These are phyloP conservation scores for Panthera leo DNA, from an alignment of 2,113 vertebrate species.

Conservation along the genomic window DNA sequence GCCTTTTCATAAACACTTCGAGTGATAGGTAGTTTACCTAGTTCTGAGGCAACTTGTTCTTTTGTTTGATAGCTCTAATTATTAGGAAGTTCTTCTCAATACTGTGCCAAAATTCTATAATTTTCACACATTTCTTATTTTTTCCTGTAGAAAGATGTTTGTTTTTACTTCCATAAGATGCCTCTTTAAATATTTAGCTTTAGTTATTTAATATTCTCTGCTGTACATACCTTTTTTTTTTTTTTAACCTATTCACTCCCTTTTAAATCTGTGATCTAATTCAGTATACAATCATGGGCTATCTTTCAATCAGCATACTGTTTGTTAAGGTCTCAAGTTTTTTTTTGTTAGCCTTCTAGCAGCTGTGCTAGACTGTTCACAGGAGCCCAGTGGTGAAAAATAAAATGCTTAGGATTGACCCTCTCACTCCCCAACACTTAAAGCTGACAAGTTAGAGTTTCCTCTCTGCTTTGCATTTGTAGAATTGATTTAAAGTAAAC, in stretches of 20 bases:
- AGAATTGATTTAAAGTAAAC: not conserved
- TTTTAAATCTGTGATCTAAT: slow-evolving; percentile 8
- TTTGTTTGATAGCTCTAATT: not conserved
- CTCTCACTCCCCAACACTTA: not conserved
- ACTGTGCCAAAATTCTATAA: not conserved
- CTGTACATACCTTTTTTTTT: not conserved
- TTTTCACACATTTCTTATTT: slow-evolving; percentile 18
- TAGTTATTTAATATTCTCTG: slow-evolving; percentile 22
- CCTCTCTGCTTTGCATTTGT: not conserved
- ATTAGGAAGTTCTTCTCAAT: not conserved
- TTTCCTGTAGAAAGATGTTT: not conserved
- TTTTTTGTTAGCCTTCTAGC: not conserved
- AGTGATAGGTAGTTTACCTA: not conserved
- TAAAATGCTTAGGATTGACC: not conserved
- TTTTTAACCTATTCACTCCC: not conserved
- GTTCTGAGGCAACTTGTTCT: not conserved
- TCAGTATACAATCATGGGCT: not conserved
- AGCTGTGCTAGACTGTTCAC: not conserved
- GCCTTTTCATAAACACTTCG: not conserved
- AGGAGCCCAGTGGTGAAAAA: not conserved
- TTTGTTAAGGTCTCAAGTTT: not conserved
- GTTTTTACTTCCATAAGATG: slow-evolving; percentile 2
- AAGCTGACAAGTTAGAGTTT: not conserved
- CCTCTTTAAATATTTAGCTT: not conserved
- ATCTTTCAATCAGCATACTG: not conserved